These are phyloP conservation scores for Smutsia temminckii DNA, from an alignment of 2,797 vertebrate species.

Conservation along the genomic window DNA sequence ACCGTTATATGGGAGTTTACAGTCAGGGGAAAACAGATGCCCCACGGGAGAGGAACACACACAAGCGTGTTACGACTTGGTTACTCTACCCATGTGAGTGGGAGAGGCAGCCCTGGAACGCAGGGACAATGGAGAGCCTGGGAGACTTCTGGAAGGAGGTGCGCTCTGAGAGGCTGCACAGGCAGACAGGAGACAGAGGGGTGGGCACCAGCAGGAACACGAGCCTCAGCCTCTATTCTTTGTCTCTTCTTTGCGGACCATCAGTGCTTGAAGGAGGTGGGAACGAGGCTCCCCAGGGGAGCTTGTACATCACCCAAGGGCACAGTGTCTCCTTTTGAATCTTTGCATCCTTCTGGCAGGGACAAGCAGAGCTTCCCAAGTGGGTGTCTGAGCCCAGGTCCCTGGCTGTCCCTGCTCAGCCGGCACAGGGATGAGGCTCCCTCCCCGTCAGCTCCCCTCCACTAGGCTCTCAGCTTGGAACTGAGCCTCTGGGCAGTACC, in stretches of 20 bases:
- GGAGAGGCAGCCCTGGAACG: neutral
- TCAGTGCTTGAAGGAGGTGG: neutral
- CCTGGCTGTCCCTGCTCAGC: neutral
- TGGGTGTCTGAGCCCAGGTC: neutral
- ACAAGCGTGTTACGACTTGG: rapidly evolving
- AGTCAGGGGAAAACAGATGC: neutral
- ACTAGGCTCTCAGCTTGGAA: neutral
- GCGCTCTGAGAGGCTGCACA: too few species aligned
- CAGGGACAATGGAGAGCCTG: neutral
- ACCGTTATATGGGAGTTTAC: neutral
- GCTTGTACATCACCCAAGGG: rapidly evolving
- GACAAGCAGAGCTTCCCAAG: neutral
- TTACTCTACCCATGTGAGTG: rapidly evolving
- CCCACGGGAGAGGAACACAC: rapidly evolving
- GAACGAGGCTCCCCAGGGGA: neutral
- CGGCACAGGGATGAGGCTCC: neutral
- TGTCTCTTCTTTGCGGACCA: neutral
- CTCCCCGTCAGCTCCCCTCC: rapidly evolving
- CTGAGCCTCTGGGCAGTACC: neutral
- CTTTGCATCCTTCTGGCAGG: neutral
- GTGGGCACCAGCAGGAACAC: neutral
- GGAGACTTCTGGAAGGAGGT: neutral
- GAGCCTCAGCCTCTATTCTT: neutral
- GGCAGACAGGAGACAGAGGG: neutral
- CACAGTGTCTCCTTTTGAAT: rapidly evolving